phyloP scores from a whole-genome alignment of 2,113 vertebrate species.

The Passerina amoena region DNA sequence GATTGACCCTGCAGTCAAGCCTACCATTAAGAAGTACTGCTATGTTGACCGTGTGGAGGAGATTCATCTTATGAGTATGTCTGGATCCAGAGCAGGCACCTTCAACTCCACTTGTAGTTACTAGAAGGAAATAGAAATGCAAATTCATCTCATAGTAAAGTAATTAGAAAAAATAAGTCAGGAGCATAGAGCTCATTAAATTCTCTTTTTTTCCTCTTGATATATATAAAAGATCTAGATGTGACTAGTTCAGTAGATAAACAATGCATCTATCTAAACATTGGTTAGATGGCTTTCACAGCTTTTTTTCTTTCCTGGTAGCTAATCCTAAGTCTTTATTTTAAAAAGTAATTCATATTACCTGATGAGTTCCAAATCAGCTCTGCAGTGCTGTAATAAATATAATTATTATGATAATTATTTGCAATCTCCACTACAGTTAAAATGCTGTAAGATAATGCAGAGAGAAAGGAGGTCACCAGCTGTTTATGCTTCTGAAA shows the following conservation, averaged over 20 bases:
- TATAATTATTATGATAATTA: conserved; percentile 48
- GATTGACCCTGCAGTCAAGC: not conserved
- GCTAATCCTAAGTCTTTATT: not conserved
- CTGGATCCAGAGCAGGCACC: not conserved
- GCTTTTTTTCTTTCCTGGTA: not conserved
- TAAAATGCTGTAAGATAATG: not conserved
- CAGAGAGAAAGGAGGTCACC: not conserved
- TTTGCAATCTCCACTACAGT: conserved; percentile 17
- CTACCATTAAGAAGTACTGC: not conserved
- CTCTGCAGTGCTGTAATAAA: conserved; percentile 18
- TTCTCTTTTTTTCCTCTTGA: not conserved
- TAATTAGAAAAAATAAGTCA: not conserved
- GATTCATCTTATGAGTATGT: not conserved
- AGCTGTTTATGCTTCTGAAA: conserved; percentile 1
- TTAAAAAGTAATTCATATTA: conserved; percentile 33
- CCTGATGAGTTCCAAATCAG: not conserved
- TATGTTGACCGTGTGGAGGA: not conserved
- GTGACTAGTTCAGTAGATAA: not conserved
- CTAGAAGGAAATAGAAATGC: not conserved
- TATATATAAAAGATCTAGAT: not conserved
- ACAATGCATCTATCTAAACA: not conserved
- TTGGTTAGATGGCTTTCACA: not conserved
- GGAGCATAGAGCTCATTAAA: not conserved
- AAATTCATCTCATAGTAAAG: not conserved
- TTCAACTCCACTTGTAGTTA: not conserved